Evolutionary conservation across 2,888 invertebrate genomes (phyloP).

Genomic region (Pelosia muscerda): DNA sequence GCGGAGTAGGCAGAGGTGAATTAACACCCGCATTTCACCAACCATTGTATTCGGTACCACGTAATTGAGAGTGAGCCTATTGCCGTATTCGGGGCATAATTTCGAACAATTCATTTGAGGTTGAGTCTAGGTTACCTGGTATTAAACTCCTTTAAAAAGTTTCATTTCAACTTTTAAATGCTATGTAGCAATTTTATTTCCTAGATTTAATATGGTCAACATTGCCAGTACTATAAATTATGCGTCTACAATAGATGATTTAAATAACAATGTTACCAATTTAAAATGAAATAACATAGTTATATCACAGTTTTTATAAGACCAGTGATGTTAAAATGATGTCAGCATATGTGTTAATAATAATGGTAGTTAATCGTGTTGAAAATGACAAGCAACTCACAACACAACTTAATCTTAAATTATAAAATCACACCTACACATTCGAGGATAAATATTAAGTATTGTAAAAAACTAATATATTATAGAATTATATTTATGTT

Average conservation of each 20-base stretch:
- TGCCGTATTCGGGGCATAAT: too few relatives aligned
- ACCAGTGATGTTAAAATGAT: constrained; percentile 33
- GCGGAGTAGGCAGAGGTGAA: too few relatives aligned
- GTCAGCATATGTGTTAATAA: constrained; percentile 46
- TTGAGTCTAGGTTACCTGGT: too few relatives aligned
- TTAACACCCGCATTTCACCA: too few relatives aligned
- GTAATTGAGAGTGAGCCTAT: too few relatives aligned
- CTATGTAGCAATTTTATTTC: not conserved
- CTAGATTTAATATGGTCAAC: not conserved
- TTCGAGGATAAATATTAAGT: not conserved
- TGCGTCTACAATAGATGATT: not conserved
- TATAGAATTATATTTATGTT: constrained; percentile 8
- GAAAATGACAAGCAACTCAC: constrained; percentile 56
- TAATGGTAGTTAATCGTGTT: constrained; percentile 47
- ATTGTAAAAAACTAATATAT: constrained; percentile 4
- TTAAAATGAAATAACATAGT: not conserved
- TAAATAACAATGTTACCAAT: not conserved
- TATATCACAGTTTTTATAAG: not conserved
- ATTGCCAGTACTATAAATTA: not conserved
- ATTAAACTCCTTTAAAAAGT: too few relatives aligned
- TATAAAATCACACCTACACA: constrained; percentile 32
- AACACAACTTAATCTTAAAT: constrained; percentile 33
- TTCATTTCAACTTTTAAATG: too few relatives aligned
- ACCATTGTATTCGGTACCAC: too few relatives aligned
- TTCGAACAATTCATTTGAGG: too few relatives aligned